phyloP scores from a whole-genome alignment of 2,888 invertebrate species.

The Clitarchus hookeri region DNA sequence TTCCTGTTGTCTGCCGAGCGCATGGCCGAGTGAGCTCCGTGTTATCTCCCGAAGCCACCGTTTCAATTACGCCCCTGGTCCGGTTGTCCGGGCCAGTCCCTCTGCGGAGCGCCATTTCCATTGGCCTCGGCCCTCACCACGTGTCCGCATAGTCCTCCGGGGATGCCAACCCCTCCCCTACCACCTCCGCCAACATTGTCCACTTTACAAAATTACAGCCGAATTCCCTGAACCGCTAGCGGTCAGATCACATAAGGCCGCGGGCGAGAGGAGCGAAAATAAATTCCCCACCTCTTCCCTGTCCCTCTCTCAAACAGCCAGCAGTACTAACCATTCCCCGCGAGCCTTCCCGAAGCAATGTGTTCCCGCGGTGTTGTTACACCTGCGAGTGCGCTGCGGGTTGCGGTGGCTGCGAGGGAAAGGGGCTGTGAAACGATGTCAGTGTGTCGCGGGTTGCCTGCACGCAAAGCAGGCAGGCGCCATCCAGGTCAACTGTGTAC shows the following conservation, averaged over 20 bases:
- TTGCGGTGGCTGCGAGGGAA: neutral
- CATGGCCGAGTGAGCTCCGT: neutral
- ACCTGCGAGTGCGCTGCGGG: neutral
- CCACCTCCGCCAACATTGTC: neutral
- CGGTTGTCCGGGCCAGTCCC: no score
- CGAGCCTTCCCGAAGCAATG: neutral
- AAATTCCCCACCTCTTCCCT: neutral
- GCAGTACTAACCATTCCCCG: neutral
- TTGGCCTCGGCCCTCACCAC: neutral
- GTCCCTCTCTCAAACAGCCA: neutral
- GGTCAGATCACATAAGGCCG: neutral
- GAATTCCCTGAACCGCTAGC: constrained; percentile 2
- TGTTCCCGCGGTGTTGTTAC: neutral
- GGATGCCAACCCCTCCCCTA: neutral
- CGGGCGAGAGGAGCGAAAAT: neutral
- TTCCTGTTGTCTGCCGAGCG: no score
- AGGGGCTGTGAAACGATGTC: neutral
- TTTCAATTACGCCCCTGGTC: neutral
- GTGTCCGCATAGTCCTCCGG: neutral
- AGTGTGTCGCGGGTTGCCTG: neutral
- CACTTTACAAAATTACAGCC: neutral
- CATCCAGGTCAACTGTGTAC: neutral
- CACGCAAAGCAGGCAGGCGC: neutral
- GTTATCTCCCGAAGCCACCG: neutral
- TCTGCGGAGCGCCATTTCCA: neutral